Evolutionary conservation across 1,140 invertebrate species (phyloP).

Genomic region (Drosophila parvula): DNA sequence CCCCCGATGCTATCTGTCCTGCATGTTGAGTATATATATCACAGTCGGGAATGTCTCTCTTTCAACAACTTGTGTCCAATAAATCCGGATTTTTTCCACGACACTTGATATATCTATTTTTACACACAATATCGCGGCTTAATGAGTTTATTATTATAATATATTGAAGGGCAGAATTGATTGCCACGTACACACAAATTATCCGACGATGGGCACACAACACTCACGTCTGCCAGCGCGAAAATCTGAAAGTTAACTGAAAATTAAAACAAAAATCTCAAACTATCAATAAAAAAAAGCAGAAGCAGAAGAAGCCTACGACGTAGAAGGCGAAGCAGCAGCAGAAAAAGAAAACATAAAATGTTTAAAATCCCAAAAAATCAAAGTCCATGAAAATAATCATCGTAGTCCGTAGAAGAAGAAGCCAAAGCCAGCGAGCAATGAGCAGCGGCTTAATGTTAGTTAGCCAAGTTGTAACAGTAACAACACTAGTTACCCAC

Average conservation of each 20-base stretch:
- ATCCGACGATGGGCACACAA: slow-evolving; percentile 18
- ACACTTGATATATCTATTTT: slow-evolving; percentile 18
- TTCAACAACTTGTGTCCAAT: slow-evolving; percentile 25
- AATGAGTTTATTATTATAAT: slow-evolving; percentile 19
- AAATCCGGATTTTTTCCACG: slow-evolving; percentile 21
- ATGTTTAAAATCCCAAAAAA: slow-evolving; percentile 83
- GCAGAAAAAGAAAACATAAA: slow-evolving; percentile 69
- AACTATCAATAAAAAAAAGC: slow-evolving; percentile 71
- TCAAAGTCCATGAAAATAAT: slow-evolving; percentile 84
- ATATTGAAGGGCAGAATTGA: not conserved
- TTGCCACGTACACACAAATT: slow-evolving; percentile 63
- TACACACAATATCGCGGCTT: slow-evolving; percentile 13
- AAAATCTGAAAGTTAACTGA: slow-evolving; percentile 84
- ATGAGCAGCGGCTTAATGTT: slow-evolving; percentile 18
- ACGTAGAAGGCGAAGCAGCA: slow-evolving; percentile 35
- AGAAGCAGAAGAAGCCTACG: slow-evolving; percentile 43
- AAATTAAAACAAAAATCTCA: slow-evolving; percentile 78
- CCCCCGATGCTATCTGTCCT: slow-evolving; percentile 23
- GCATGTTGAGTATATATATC: not conserved
- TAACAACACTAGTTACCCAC: slow-evolving; percentile 72
- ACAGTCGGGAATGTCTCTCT: not conserved
- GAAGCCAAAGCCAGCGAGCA: slow-evolving; percentile 39
- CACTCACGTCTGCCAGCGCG: slow-evolving; percentile 79
- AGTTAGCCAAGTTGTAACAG: slow-evolving; percentile 63
- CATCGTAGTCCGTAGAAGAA: slow-evolving; percentile 47